Base-by-base conservation (phyloP, 2,113 vertebrate species). In the Acrocephalus kingi region DNA sequence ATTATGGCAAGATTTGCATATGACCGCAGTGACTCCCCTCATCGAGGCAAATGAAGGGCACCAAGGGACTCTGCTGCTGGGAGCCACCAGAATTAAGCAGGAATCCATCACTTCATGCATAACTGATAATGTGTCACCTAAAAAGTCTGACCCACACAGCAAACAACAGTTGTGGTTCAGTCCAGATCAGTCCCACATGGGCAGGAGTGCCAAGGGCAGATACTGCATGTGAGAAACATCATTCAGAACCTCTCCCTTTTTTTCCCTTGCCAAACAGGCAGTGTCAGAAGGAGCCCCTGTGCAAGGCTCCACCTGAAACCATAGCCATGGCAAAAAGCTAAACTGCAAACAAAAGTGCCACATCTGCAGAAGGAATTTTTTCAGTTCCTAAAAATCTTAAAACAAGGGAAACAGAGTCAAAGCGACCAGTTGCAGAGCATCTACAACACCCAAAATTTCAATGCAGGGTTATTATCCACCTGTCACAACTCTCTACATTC, bases 1-100 rank as follows among this genome's bases (percentile, higher is more conserved):
- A 92, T 95, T 69, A 81, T 67, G 83, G 72, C 48, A 46, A 51
- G 90, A 94, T 93, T 96, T 95, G 83, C 90, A 88, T 95, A 81
- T 35, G 94, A 95, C 84, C 21, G 9, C 37, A 51, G 68, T 66
- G 76, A 88, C 52, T 93, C 43, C 81, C 80, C 80, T 86, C 11
- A 0, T 4, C 27, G 84, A 86, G 72, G 80, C 68, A 92, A 63
- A 39, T 30, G 86, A 93, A 92, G 80, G 89, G 84, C 91, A 93
- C 52, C 84, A 75, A 61, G 89, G 80, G 69, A 75, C 83, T 88
- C 75, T 52, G 83, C 79, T 89, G 73, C 76, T 80, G 67, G 3
- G 6, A 81, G 79, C 55, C 78, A 84, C 68, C 85, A 84, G 93
- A 86, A 90, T 46, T 43, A 51, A 66, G 75, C 51, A 93, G 68